phyloP scores from a whole-genome alignment of 2,113 vertebrate genomes.

The Lethenteron camtschaticum region DNA sequence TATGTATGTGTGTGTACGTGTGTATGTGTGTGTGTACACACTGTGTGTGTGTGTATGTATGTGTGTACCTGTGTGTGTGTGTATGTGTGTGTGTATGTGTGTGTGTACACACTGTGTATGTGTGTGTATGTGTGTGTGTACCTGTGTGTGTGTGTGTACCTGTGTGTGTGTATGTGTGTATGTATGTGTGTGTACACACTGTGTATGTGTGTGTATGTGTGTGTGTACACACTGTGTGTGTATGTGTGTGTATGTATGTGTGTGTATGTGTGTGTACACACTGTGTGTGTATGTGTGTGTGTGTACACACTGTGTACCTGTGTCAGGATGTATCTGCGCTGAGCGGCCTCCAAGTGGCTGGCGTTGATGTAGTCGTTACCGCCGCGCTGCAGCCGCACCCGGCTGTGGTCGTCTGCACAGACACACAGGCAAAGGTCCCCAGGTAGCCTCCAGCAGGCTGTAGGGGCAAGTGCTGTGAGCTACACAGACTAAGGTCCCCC shows the following conservation, averaged over 20 bases:
- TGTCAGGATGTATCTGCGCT: conserved; percentile 90
- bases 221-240: not conserved
- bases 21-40: not conserved
- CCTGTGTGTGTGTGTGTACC: not conserved
- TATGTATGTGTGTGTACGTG: not conserved
- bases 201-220: not conserved
- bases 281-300: not conserved
- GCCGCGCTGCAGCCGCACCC: conserved; percentile 65
- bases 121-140: not conserved
- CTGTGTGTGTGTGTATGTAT: not conserved
- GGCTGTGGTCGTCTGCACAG: conserved; percentile 80
- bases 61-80: too few relatives aligned
- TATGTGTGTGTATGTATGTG: not conserved
- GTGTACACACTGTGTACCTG: conserved; percentile 35
- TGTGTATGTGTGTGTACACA: not conserved
- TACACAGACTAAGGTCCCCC: conserved; percentile 13
- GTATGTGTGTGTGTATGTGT: too few relatives aligned
- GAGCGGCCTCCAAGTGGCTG: conserved; percentile 70
- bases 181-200: not conserved
- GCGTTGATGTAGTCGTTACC: conserved; percentile 89
- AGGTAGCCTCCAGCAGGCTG: too few relatives aligned
- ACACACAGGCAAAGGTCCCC: not conserved
- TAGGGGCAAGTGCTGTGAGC: not conserved
- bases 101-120: not conserved
- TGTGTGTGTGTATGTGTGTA: not conserved